phyloP scores from a whole-genome alignment of 1,140 invertebrate species.

The Sinella curviseta region DNA sequence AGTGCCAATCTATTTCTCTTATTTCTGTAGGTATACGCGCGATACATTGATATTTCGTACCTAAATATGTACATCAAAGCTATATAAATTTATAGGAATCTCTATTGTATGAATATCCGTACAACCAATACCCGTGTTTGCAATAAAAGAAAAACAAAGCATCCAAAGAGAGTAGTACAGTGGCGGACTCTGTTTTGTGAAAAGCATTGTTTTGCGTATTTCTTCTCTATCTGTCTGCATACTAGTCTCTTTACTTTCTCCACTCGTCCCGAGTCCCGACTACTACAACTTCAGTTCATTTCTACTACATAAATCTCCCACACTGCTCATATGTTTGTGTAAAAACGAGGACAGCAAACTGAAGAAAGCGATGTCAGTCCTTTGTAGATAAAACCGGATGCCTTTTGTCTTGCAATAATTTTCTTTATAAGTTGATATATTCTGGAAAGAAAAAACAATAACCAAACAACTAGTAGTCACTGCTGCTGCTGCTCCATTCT shows the following conservation, averaged over 20 bases:
- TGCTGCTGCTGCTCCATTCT: no score
- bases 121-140: background rate
- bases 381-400: conserved; percentile 9
- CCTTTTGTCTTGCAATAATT: conserved; percentile 20
- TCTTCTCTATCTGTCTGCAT: background rate
- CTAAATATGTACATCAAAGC: no score
- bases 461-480: no score
- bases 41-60: no score
- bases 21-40: no score
- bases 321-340: conserved; percentile 3
- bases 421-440: conserved; percentile 10
- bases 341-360: background rate
- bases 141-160: background rate
- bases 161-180: background rate
- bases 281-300: background rate
- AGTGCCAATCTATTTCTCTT: background rate
- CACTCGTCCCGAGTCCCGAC: no score
- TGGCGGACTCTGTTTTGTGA: background rate
- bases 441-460: background rate
- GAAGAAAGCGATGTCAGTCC: background rate
- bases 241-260: background rate
- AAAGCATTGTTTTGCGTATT: background rate
- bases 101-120: background rate
- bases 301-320: background rate
- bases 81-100: background rate